phyloP scores from a whole-genome alignment of 37 sponge, comb jelly and placozoan genomes.

The Beroe forskalii region DNA sequence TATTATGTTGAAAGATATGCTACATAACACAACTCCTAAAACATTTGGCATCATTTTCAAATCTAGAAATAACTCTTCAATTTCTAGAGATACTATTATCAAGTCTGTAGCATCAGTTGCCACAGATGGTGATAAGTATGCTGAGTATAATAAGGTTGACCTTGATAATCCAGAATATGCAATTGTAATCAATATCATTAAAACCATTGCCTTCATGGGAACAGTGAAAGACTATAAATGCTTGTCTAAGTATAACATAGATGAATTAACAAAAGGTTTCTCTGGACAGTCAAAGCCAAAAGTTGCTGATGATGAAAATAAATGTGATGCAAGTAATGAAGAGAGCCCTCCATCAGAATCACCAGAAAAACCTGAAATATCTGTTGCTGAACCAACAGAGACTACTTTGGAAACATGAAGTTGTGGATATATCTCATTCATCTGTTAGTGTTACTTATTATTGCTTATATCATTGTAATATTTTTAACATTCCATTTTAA shows the following conservation, averaged over 20 bases:
- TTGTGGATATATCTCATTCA: no score
- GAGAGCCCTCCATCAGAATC: no score
- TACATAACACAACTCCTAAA: constrained; percentile 70
- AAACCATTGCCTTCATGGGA: constrained; percentile 76
- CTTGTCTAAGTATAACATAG: constrained; percentile 81
- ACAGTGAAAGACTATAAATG: constrained; percentile 79
- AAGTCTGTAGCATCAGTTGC: constrained; percentile 71
- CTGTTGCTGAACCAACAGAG: no score
- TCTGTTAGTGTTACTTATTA: no score
- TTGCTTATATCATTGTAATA: no score
- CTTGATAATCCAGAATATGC: constrained; percentile 73
- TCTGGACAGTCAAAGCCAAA: background rate
- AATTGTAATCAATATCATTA: constrained; percentile 76
- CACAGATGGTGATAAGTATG: constrained; percentile 67
- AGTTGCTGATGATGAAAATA: background rate
- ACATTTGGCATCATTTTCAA: constrained; percentile 65
- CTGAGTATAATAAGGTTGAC: constrained; percentile 70
- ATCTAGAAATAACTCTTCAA: constrained; percentile 18
- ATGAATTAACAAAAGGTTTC: constrained; percentile 63
- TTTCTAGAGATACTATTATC: constrained; percentile 74
- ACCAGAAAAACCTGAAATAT: no score
- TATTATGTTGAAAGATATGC: constrained; percentile 69
- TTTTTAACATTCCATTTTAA: no score
- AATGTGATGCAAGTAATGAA: background rate
- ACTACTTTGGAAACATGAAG: no score